Evolutionary conservation across 92 coral and sea anemone species (phyloP), one percentile per base, ranked within the genome.

Genomic region (Diadumene lineata): DNA sequence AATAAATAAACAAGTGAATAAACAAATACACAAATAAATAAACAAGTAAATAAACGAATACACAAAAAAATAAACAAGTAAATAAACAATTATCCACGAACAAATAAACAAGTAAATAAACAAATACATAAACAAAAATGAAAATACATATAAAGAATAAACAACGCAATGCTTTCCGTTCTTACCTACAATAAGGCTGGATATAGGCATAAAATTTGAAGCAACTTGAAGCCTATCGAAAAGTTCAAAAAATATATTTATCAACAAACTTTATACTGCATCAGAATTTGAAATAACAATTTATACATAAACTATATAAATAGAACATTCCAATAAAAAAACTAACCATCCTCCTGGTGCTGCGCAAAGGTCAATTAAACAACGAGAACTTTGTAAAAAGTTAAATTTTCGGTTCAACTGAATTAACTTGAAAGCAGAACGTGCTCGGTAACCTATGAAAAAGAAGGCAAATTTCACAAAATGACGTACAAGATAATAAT

Each of bases 301-400:
- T n/a, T n/a, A n/a, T n/a, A n/a, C n/a, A n/a, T n/a, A n/a, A n/a
- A n/a, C n/a, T n/a, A n/a, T n/a, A n/a, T n/a, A n/a, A n/a, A n/a
- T 9, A 44, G 51, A 44, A 44, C 17, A 17, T 8, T 44, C 51
- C 51, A 44, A 44, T 44, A 44, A 8, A 8, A 44, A 44, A 29
- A 70, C 87, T 86, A 75, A 92, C 97, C 97, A 92, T 74, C 98
- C 97, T 68, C 98, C 97, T 0, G 97, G 98, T 1, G 98, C 98
- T 0, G 98, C 97, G 77, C 98, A 94, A 25, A 94, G 86, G 60
- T 94, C 98, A 38, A 92, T 88, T 46, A 92, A 73, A 78, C 93
- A 92, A 70, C 97, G 87, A 53, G 96, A 88, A 38, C 86, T 86
- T 84, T 94, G 94, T 19, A 94, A 77, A 53, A 94, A 94, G 66